These are phyloP conservation scores for Paratilapia polleni DNA, from an alignment of 2,113 vertebrate species.

Conservation along the genomic window DNA sequence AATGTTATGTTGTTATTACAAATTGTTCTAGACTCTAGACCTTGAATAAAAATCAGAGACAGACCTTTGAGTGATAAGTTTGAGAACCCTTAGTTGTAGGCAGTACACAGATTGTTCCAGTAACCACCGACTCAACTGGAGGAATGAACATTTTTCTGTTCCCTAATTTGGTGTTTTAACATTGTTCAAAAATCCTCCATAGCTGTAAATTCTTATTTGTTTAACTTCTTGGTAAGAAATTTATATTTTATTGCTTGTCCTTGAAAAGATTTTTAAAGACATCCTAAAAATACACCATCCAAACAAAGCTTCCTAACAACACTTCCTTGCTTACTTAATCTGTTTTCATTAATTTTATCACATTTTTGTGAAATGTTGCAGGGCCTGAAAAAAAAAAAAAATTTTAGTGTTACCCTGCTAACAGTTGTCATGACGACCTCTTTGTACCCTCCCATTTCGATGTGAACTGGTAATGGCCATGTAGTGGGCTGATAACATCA, in stretches of 20 bases:
- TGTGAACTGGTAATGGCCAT: background rate
- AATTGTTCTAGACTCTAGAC: background rate
- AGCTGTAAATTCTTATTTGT: background rate
- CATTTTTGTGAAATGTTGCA: background rate
- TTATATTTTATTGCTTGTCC: background rate
- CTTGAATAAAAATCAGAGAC: background rate
- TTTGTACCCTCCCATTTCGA: background rate
- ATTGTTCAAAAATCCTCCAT: background rate
- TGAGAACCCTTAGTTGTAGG: background rate
- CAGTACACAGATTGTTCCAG: background rate
- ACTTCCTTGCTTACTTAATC: background rate
- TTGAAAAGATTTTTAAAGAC: accelerated
- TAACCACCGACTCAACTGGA: background rate
- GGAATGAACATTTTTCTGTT: background rate
- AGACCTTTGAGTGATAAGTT: background rate
- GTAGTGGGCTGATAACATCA: background rate
- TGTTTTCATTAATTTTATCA: background rate
- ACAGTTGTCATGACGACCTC: background rate
- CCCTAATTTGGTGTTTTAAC: no score
- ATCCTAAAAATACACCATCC: background rate
- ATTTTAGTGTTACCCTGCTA: background rate
- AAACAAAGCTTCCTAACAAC: background rate
- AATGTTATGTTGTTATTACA: background rate
- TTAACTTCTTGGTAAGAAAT: background rate
- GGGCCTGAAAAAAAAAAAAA: background rate